Conservation (phyloP, 1,140 invertebrate genomes). For the Penaeus indicus region DNA sequence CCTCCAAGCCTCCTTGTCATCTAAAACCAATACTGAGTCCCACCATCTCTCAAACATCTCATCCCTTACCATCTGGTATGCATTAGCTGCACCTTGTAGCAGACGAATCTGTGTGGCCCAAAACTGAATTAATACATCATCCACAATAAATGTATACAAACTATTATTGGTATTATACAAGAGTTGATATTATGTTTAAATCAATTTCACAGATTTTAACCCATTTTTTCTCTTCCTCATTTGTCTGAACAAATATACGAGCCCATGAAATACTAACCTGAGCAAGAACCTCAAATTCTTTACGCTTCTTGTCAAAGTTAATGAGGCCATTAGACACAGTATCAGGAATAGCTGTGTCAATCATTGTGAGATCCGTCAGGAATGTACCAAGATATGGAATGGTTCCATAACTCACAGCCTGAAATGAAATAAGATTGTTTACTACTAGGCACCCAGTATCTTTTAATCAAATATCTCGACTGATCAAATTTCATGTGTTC, state of each 20-base stretch:
- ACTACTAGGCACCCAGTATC: no score
- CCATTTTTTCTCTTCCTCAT: not conserved
- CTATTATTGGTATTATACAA: no score
- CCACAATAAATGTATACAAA: no score
- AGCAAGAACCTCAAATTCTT: constrained; percentile 98
- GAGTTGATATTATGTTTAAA: no score
- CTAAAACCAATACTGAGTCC: constrained; percentile 87
- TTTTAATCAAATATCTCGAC: no score
- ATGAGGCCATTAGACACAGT: constrained; percentile 87
- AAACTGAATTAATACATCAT: no score
- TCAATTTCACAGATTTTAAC: no score
- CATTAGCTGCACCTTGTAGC: constrained; percentile 96
- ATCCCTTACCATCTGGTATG: constrained; percentile 90
- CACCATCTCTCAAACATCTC: constrained; percentile 92
- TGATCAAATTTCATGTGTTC: no score
- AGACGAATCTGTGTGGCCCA: constrained; percentile 82
- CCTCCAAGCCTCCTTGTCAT: constrained; percentile 92
- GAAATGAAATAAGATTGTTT: constrained; percentile 60
- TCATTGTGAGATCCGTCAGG: constrained; percentile 98
- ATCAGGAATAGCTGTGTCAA: constrained; percentile 96
- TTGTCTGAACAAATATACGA: not conserved
- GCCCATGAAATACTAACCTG: constrained; percentile 73
- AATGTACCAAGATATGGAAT: constrained; percentile 99
- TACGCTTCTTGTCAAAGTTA: constrained; percentile 98
- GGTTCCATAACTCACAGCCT: constrained; percentile 82